Base-by-base conservation (phyloP, 2,113 vertebrate genomes). In the Leptocoma aspasia region DNA sequence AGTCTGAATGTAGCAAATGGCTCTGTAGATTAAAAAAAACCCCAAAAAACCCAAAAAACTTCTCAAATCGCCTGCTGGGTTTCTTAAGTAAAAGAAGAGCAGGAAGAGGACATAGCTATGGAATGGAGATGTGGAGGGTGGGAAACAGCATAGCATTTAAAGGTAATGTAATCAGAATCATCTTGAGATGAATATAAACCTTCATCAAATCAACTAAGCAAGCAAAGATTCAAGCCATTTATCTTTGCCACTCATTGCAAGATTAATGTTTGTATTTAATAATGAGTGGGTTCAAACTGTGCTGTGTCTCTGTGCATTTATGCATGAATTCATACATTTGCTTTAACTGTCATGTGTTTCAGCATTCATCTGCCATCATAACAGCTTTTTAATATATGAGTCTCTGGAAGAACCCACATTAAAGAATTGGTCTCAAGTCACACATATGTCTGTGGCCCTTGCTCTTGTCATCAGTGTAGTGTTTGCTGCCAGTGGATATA, bases 361-460 rank as follows among this genome's bases (percentile, higher is more conserved):
- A 99, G 99, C 99, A 44, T 99, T 99, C 75, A 98, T 99, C 91
- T 99, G 99, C 96, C 99, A 99, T 79, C 99, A 99, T 97, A 99
- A 99, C 97, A 99, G 98, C 96, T 99, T 99, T 91, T 98, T 99
- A 90, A 98, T 99, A 92, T 99, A 99, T 41, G 98, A 98, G 19
- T 99, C 99, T 41, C 97, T 99, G 95, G 94, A 98, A 97, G 98
- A 98, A 87, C 98, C 98, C 80, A 99, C 98, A 3, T 92, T 99
- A 26, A 95, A 97, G 57, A 98, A 97, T 84, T 99, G 99, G 99
- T 98, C 98, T 79, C 96, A 70, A 45, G 95, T 99, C 97, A 99
- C 99, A 33, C 99, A 99, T 39, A 49, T 98, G 18, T 99, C 99
- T 35, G 98, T 99, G 23, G 95, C 98, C 47, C 96, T 98, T 3